Conservation (phyloP, 2,888 invertebrate species). For the Microctonus hyperodae region DNA sequence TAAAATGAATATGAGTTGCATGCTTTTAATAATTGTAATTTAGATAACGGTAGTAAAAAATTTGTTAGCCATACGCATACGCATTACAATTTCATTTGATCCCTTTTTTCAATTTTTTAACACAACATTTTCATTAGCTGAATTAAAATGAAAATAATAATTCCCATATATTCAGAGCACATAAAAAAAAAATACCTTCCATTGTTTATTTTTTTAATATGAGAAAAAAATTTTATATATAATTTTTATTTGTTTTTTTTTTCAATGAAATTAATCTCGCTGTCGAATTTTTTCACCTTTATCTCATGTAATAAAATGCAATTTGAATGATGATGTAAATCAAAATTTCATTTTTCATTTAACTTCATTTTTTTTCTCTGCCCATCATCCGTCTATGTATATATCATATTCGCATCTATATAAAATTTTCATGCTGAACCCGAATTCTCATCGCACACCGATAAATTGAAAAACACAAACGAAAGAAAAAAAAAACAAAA, state of each 20-base stretch:
- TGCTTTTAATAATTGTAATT: conserved; percentile 4
- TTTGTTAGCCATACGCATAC: no score
- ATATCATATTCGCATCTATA: neutral
- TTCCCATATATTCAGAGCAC: no score
- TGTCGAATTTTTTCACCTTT: conserved; percentile 12
- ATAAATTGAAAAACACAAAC: conserved; percentile 17
- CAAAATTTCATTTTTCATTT: conserved; percentile 30
- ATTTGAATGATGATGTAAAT: conserved; percentile 24
- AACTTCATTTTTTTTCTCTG: neutral
- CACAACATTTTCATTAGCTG: no score
- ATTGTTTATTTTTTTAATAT: conserved; percentile 5
- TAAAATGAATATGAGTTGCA: conserved; percentile 8
- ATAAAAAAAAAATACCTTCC: neutral
- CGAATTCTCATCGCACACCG: neutral
- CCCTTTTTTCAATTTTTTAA: no score
- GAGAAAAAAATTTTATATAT: neutral
- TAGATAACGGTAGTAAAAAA: no score
- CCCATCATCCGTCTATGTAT: neutral
- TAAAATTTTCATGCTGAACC: neutral
- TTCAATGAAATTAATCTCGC: conserved; percentile 8
- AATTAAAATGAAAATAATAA: no score
- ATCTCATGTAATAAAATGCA: conserved; percentile 25
- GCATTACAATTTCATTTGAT: no score
- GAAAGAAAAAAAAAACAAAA: conserved; percentile 13
- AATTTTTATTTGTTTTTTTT: neutral